Conservation (phyloP, 2,113 vertebrate genomes). For the Malurus melanocephalus region DNA sequence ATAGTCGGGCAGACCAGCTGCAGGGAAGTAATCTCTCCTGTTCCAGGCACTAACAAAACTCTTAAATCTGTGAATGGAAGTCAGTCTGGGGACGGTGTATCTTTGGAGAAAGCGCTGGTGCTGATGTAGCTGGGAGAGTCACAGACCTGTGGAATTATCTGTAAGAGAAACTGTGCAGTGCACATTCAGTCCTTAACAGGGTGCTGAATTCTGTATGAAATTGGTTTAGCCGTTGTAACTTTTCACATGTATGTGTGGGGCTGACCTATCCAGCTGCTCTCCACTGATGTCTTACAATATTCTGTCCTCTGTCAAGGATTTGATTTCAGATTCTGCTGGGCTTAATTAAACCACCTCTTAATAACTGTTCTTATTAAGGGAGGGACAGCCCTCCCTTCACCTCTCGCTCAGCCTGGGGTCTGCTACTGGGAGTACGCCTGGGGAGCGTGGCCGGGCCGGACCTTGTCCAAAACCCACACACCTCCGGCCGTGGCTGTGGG, state of each 20-base stretch:
- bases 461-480: rapidly evolving
- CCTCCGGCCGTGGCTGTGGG: rapidly evolving
- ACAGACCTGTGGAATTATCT: neutral
- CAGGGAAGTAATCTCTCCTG: neutral
- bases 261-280: neutral
- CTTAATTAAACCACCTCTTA: neutral
- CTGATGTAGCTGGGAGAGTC: neutral
- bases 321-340: neutral
- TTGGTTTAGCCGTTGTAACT: neutral
- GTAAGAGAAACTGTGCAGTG: neutral
- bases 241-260: rapidly evolving
- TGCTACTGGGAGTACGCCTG: rapidly evolving
- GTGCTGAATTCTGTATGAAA: neutral
- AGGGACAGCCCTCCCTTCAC: neutral
- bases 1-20: neutral
- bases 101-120: neutral
- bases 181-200: rapidly evolving
- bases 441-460: neutral
- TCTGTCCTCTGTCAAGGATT: neutral
- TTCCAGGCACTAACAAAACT: neutral
- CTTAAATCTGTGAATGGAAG: neutral
- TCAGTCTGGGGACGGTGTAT: neutral
- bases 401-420: neutral
- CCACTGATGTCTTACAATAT: neutral
- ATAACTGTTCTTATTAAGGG: neutral